Base-by-base conservation (phyloP, 2,888 invertebrate genomes). In the Pterostichus niger region DNA sequence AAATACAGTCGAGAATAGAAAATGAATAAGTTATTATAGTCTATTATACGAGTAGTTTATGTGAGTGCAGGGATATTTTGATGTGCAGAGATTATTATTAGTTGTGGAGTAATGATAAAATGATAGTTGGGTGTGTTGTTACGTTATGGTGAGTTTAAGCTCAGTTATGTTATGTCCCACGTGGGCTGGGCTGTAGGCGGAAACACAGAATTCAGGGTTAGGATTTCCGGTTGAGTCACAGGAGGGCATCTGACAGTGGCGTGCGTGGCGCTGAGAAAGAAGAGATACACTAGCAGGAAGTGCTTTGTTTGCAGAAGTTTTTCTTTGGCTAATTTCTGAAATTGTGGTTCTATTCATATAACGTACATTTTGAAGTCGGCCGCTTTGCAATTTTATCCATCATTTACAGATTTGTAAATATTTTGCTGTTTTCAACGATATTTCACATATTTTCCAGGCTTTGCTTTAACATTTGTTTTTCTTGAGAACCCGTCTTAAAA, bases 171-270 rank as follows among this genome's bases (percentile, higher is more conserved):
- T 56, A 52, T 52, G 40, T 40, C 40, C 7, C 9, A 40, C 40
- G 56, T 56, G 24, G 56, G 56, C 9, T 56, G 56, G 68, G 68
- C 40, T 17, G 68, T 71, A 5, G 68, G 68, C 68, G 68, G 68
- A 71, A 44, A 17, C 44, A 71, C 68, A 17, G 68, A 71, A 17
- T 71, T 71, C 68, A 71, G 68, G 68, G 68, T 71, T 71, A 56
- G 56, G 68, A 44, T 71, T 71, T 71, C 68, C 68, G 68, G 68
- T 71, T 56, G 68, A 71, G 68, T 71, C 68, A 71, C 44, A 15
- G 68, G 44, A 71, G 5, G 56, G 13, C 2, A 6, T 3, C 17
- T 49, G 5, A n/a, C 49, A 5, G 11, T 49, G 49, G 1, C 9
- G 49, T n/a, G 2, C 4, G 2, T 49, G n/a, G 24, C 2, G 24